A percentile compares a stretch with the other conserved stretches of the same genome.
Evolutionary conservation across 2,888 invertebrate species (phyloP).

Genomic region (Lingula anatina): DNA sequence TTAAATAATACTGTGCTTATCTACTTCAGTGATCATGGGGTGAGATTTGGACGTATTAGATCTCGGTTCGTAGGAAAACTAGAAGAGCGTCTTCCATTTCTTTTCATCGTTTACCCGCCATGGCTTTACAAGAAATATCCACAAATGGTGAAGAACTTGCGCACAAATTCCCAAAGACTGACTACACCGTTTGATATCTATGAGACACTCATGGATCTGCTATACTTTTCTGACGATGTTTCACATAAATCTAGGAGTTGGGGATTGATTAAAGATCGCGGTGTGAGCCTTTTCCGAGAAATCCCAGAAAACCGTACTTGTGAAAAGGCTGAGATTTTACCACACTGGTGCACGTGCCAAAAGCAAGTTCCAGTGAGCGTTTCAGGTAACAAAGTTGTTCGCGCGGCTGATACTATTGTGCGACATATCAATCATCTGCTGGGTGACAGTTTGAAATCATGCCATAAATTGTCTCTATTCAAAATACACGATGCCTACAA

Average conservation of each 20-base stretch:
- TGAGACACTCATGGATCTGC: constrained; percentile 69
- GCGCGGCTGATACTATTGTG: constrained; percentile 62
- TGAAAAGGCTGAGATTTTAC: constrained; percentile 68
- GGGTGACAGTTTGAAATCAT: constrained; percentile 25
- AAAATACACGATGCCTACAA: constrained; percentile 66
- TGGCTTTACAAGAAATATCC: constrained; percentile 66
- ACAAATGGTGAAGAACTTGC: constrained; percentile 62
- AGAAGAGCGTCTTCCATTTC: constrained; percentile 81
- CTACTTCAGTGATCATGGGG: constrained; percentile 80
- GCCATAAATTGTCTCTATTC: constrained; percentile 58
- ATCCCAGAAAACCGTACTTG: constrained; percentile 72
- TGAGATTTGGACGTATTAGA: constrained; percentile 79
- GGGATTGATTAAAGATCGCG: constrained; percentile 11
- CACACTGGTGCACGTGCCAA: constrained; percentile 87
- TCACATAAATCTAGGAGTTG: constrained; percentile 1
- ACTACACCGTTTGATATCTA: constrained; percentile 81
- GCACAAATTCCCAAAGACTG: constrained; percentile 62
- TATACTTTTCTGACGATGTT: constrained; percentile 16
- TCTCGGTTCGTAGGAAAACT: constrained; percentile 71
- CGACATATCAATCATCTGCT: constrained; percentile 64
- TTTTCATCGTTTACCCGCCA: constrained; percentile 68
- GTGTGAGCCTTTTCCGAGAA: constrained; percentile 67
- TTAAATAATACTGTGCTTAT: constrained; percentile 34
- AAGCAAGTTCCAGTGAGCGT: constrained; percentile 59
- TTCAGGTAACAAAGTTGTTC: constrained; percentile 57